Base-by-base conservation (phyloP, 2,113 vertebrate genomes). In the Pterophyllum scalare region DNA sequence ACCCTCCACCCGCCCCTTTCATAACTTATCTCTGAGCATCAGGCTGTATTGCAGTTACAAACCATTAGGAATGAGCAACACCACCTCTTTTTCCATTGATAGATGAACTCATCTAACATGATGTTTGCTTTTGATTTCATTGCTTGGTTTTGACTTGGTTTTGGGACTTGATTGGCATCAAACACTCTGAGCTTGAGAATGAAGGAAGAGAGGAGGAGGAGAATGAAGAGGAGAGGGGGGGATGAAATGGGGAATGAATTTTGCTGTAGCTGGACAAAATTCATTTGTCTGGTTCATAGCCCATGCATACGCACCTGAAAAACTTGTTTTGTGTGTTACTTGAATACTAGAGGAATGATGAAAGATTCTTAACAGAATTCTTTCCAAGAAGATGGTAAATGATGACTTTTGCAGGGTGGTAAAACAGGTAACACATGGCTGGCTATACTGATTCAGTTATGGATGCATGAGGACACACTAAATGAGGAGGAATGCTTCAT, bases 31-130 rank as follows among this genome's bases (percentile, higher is more conserved):
- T 93, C 87, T 59, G 82, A 92, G 80, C 94, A 96, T 94, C 90
- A 87, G 91, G 93, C 95, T 96, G 94, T 86, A 92, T 93, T 86
- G 91, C 94, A 94, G 93, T 94, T 93, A 74, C 77, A 83, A 92
- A 82, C 89, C 93, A 94, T 94, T 91, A 88, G 84, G 93, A 96
- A 95, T 95, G 94, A 95, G 85, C 93, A 82, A 84, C 85, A 60
- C 86, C 93, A 94, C 91, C 85, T 88, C 85, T 90, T 84, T 87
- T 59, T 72, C 82, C 94, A 95, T 94, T 33, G 80, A 81, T 90
- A 88, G 79, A 76, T 62, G 54, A 93, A 80, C 81, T 92, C 92
- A 94, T 93, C 87, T 7, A 78, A 91, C 94, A 92, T 91, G 79
- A 80, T 67, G 67, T 90, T 91, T 94, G 88, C 82, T 91, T 92